Conservation (phyloP, 1,140 invertebrate species). For the Rhagoletis pomonella region DNA sequence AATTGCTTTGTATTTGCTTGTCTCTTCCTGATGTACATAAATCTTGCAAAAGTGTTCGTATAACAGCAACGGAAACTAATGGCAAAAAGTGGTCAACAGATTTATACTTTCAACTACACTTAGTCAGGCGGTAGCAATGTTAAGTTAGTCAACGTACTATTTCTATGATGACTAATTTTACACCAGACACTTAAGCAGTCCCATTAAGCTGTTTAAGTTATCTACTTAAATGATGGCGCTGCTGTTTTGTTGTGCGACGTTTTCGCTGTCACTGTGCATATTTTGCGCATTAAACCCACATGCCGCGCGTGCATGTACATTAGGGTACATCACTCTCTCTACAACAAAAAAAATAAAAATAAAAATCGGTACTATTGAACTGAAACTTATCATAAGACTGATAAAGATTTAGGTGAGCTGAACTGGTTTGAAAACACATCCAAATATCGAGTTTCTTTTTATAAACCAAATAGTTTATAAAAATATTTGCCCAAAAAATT, state of each 20-base stretch:
- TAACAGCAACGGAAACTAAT: not conserved
- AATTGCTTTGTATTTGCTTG: not conserved
- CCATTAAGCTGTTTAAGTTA: not conserved
- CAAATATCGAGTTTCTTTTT: too few relatives aligned
- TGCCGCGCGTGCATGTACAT: not conserved
- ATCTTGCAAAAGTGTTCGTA: not conserved
- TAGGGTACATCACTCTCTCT: not conserved
- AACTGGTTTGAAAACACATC: too few relatives aligned
- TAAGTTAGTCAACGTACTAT: too few relatives aligned
- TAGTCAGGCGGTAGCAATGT: not conserved
- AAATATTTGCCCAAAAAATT: too few relatives aligned
- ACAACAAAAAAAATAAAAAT: too few relatives aligned
- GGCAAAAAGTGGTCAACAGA: not conserved
- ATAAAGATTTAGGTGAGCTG: too few relatives aligned
- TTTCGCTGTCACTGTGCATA: slow-evolving; percentile 14
- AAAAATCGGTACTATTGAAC: too few relatives aligned
- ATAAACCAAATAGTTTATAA: too few relatives aligned
- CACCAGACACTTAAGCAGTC: not conserved
- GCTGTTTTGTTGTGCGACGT: not conserved
- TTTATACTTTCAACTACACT: not conserved
- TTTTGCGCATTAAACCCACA: slow-evolving; percentile 33
- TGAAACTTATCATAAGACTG: too few relatives aligned
- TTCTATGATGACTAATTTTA: not conserved
- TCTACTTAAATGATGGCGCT: slow-evolving; percentile 10
- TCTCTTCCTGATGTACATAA: slow-evolving; percentile 3